Evolutionary conservation across 2,888 invertebrate species (phyloP).

Genomic region (Aplocera efformata): DNA sequence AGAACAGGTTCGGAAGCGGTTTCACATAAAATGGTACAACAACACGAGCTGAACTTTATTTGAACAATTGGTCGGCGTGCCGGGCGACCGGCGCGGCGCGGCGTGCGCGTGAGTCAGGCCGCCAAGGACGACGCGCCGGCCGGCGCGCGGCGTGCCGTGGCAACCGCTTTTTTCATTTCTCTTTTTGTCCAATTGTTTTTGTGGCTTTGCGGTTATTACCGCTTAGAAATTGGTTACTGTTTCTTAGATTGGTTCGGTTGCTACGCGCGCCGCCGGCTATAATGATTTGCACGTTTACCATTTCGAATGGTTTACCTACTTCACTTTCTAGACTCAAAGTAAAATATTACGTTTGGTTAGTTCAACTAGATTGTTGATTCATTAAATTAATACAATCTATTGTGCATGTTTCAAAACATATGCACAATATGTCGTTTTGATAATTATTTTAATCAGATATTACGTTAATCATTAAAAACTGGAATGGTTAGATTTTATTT

Average conservation of each 20-base stretch:
- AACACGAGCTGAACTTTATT: constrained; percentile 40
- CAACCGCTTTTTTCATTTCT: constrained; percentile 55
- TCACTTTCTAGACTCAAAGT: constrained; percentile 25
- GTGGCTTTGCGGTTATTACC: constrained; percentile 42
- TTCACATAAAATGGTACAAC: constrained; percentile 22
- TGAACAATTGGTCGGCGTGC: constrained; percentile 36
- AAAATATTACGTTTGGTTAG: constrained; percentile 17
- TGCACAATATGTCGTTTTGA: too few species aligned
- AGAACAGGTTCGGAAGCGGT: constrained; percentile 10
- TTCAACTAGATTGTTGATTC: constrained; percentile 10
- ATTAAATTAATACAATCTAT: too few species aligned
- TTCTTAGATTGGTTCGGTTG: constrained; percentile 36
- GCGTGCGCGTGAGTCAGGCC: constrained; percentile 50
- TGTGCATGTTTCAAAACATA: too few species aligned
- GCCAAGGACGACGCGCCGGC: constrained; percentile 70
- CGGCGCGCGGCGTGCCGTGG: constrained; percentile 63
- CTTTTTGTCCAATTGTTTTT: constrained; percentile 55
- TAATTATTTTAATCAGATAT: too few species aligned
- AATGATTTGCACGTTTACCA: constrained; percentile 25
- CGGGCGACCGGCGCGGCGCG: constrained; percentile 37
- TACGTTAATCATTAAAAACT: too few species aligned
- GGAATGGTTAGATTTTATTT: too few species aligned
- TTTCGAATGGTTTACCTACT: constrained; percentile 18
- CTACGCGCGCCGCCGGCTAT: constrained; percentile 17
- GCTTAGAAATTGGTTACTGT: constrained; percentile 41